A percentile compares a stretch with the other conserved stretches of the same genome.
Evolutionary conservation across 2,113 vertebrate species (phyloP).

Genomic region (Felis chaus): DNA sequence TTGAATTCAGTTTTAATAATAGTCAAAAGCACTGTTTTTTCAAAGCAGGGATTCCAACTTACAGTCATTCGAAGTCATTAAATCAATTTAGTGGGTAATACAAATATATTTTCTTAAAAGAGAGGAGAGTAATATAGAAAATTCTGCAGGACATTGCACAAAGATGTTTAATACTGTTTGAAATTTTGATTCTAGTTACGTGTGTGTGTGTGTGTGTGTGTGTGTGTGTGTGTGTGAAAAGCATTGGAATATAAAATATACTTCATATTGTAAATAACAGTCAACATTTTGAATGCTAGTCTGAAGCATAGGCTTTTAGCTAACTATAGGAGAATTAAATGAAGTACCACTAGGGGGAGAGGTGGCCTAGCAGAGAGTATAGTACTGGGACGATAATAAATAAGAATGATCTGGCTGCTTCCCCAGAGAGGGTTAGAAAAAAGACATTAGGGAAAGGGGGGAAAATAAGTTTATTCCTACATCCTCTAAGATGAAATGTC

Average conservation of each 20-base stretch:
- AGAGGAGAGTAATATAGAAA: neutral
- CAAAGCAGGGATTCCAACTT: neutral
- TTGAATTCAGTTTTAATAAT: neutral
- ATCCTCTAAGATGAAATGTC: neutral
- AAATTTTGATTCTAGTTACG: neutral
- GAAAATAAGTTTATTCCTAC: neutral
- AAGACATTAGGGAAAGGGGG: neutral
- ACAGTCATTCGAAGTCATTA: neutral
- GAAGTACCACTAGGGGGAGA: constrained; percentile 50
- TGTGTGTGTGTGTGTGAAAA: neutral
- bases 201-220: neutral
- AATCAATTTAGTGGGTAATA: neutral
- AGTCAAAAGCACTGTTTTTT: neutral
- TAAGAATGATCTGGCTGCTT: neutral
- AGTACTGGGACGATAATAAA: neutral
- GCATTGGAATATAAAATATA: neutral
- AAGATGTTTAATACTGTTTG: neutral
- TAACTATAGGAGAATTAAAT: neutral
- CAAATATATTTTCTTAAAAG: neutral
- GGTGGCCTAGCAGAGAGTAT: neutral
- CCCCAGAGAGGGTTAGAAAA: neutral
- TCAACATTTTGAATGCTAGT: neutral
- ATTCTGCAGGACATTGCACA: neutral
- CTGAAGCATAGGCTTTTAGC: neutral
- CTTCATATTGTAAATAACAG: neutral